Evolutionary conservation across 2,888 invertebrate species (phyloP).

Genomic region (Camptogramma bilineatum): DNA sequence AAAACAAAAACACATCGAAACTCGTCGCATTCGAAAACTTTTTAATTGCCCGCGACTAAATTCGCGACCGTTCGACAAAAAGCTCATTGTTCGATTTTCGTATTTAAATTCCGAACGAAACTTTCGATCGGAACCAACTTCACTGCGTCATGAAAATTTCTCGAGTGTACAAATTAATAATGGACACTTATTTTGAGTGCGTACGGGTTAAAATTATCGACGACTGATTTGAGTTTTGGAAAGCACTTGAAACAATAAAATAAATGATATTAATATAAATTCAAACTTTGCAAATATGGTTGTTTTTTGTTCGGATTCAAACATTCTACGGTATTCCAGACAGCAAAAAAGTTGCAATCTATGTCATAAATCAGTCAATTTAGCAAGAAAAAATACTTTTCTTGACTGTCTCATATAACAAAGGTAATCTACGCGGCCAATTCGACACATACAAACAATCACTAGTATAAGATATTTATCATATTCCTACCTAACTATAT

Average conservation of each 20-base stretch:
- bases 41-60: slow-evolving; percentile 78
- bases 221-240: slow-evolving; percentile 45
- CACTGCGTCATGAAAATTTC: slow-evolving; percentile 64
- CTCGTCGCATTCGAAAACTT: slow-evolving; percentile 67
- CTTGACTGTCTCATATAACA: too few species aligned
- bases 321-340: too few species aligned
- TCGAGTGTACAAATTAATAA: slow-evolving; percentile 55
- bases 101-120: slow-evolving; percentile 66
- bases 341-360: too few species aligned
- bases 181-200: slow-evolving; percentile 58
- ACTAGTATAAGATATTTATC: too few species aligned
- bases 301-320: too few species aligned
- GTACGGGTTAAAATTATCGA: slow-evolving; percentile 50
- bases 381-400: too few species aligned
- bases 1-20: slow-evolving; percentile 49
- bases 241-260: background rate
- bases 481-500: background rate
- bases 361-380: too few species aligned
- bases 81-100: slow-evolving; percentile 74
- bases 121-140: slow-evolving; percentile 61
- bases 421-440: too few species aligned
- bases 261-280: too few species aligned
- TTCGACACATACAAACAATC: too few species aligned
- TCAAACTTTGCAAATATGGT: too few species aligned
- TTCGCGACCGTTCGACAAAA: slow-evolving; percentile 74